Percentiles rank a stretch among this genome's conserved stretches.
Evolutionary conservation across 2,113 vertebrate species (phyloP).

Genomic region (Scartelaos histophorus): DNA sequence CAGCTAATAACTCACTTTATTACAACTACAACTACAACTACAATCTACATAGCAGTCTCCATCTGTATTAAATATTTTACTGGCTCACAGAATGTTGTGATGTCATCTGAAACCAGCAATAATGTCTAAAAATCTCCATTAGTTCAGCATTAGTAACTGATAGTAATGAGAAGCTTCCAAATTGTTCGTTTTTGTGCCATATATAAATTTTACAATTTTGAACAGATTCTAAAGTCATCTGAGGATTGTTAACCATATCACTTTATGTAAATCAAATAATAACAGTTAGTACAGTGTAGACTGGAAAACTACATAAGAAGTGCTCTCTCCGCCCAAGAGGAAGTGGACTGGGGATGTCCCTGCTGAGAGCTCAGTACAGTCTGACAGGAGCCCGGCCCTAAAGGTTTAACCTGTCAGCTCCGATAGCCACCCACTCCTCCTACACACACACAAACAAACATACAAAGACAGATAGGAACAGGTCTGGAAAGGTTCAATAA

Average conservation of each 20-base stretch:
- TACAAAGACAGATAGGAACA: not conserved
- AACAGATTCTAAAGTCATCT: not conserved
- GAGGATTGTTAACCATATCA: not conserved
- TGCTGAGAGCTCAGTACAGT: constrained; percentile 75
- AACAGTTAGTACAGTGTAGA: not conserved
- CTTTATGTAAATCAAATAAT: not conserved
- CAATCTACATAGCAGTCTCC: too few species aligned
- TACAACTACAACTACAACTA: too few species aligned
- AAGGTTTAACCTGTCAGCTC: constrained; percentile 49
- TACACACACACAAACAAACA: constrained; percentile 11
- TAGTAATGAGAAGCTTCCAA: too few species aligned
- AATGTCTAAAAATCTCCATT: too few species aligned
- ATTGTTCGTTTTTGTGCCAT: too few species aligned
- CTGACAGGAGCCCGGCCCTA: constrained; percentile 69
- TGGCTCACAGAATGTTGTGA: too few species aligned
- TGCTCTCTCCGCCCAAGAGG: constrained; percentile 50
- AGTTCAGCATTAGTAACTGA: too few species aligned
- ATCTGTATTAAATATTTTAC: too few species aligned
- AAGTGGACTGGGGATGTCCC: constrained; percentile 78
- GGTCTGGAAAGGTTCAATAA: not conserved
- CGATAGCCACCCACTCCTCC: constrained; percentile 28
- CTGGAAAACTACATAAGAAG: not conserved
- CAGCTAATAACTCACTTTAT: too few species aligned
- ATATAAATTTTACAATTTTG: not conserved
- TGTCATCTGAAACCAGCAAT: too few species aligned